Evolutionary conservation across 2,888 invertebrate species (phyloP), one percentile per base, ranked within the genome.

Genomic region (Heliconius erato): DNA sequence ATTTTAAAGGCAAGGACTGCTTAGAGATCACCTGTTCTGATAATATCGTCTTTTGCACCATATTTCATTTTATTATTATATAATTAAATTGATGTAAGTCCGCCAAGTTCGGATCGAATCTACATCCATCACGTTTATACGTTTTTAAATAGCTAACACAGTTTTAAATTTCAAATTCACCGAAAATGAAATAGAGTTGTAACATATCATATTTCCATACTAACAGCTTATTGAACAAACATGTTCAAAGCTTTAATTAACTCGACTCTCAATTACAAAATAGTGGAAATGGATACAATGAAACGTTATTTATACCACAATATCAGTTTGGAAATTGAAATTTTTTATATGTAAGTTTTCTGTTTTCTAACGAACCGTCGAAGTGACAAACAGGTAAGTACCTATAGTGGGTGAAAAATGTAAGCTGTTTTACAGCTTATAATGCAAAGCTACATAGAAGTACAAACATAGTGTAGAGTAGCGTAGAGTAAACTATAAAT

Each of bases 181-280:
- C 2, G 14, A 28, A 67, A 67, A 67, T 28, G 26, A 71, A 71
- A 71, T 71, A 69, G 35, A 19, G 1, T 69, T 69, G n/a, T 23
- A 23, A 69, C 23, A 71, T 40, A 14, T 71, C 40, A 71, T 40
- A 40, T 40, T 40, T 40, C 40, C 40, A 71, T 40, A 40, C n/a
- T 40, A 71, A n/a, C 40, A 71, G 40, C n/a, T 40, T 71, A 71
- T 40, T 40, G n/a, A 71, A 71, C 71, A 40, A 44, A 71, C 71
- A 71, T 71, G 71, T 44, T 71, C 71, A 44, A 40, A 71, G 69
- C n/a, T 44, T 44, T 71, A 71, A 71, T 71, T 71, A 71, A 71
- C 71, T n/a, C 40, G n/a, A 14, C n/a, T 71, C 40, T 44, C 69
- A 12, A 69, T 69, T 69, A 69, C 69, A 69, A 69, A 69, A 35